Percentiles rank a stretch among this genome's conserved stretches.
Evolutionary conservation across 1,140 invertebrate genomes (phyloP).

Genomic region (Atta colombica): DNA sequence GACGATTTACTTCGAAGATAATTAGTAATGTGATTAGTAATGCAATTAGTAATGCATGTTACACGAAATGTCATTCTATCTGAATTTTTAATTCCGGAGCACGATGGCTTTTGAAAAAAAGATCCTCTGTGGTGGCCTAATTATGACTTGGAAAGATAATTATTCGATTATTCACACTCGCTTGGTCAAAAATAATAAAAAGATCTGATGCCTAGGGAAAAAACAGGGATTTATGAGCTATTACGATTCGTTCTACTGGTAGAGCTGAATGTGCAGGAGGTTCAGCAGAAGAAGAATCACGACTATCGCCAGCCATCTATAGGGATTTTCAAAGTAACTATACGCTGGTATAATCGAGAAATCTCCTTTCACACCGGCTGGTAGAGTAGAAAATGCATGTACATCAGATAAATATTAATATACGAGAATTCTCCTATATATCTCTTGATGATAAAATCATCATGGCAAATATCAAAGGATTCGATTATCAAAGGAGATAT

Average conservation of each 20-base stretch:
- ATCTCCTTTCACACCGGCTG: conserved; percentile 7
- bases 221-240: conserved; percentile 79
- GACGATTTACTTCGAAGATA: conserved; percentile 32
- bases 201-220: conserved; percentile 62
- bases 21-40: conserved; percentile 48
- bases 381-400: neutral
- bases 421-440: neutral
- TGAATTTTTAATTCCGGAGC: conserved; percentile 47
- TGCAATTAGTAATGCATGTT: conserved; percentile 55
- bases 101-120: conserved; percentile 71
- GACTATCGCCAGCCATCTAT: conserved; percentile 9
- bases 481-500: neutral
- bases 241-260: conserved; percentile 80
- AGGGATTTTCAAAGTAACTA: neutral
- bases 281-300: too few relatives aligned
- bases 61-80: conserved; percentile 60
- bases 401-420: neutral
- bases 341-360: neutral
- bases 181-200: conserved; percentile 78
- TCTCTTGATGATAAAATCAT: conserved; percentile 16
- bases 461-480: neutral
- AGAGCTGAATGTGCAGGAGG: conserved; percentile 44
- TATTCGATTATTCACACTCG: conserved; percentile 83
- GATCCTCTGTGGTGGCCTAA: conserved; percentile 80
- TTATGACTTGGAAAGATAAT: conserved; percentile 79